Base-by-base conservation (phyloP, 1,140 invertebrate species). In the Penaeus indicus region DNA sequence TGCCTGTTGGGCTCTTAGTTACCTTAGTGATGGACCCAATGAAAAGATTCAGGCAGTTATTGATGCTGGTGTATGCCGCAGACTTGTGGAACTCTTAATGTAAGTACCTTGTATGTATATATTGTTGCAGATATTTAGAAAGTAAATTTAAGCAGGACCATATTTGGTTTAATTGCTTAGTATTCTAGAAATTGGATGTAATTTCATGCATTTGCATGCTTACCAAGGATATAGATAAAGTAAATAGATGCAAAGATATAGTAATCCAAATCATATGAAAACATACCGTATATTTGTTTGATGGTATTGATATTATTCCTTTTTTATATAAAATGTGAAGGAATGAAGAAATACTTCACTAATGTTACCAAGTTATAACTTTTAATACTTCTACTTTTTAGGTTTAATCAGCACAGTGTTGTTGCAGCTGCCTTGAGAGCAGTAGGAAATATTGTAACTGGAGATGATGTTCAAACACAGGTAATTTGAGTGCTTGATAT, bases 1-100 rank as follows among this genome's bases (percentile, higher is more conserved):
- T 94, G 95, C 98, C 11, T 99, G 98, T 93, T 99, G 98, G 97
- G 97, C 97, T 32, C 94, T 98, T 27, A 96, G 97, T 63, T 99
- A 99, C 92, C 93, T 99, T 60, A 98, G 97, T 18, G 98, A 99
- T 93, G 98, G 98, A 75, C 97, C 98, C 60, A 99, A 99, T 93
- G 98, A 99, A 91, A 99, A 99, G 94, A 99, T 99, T 91, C 98
- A 99, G 94, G 96, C 97, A 85, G 98, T 99, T 63, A 98, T 99
- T 90, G 97, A 99, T 94, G 96, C 98, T 72, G 98, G 98, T 4
- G 98, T 99, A 63, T 99, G 97, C 92, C 94, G 97, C 90, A 94
- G 98, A 92, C 95, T 99, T 60, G 98, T 99, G 3, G 98, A 99
- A 94, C 93, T 99, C 67, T 94, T 99, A 42, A 96, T 97, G 97